phyloP scores from a whole-genome alignment of 2,113 vertebrate species.

The Pogona vitticeps region DNA sequence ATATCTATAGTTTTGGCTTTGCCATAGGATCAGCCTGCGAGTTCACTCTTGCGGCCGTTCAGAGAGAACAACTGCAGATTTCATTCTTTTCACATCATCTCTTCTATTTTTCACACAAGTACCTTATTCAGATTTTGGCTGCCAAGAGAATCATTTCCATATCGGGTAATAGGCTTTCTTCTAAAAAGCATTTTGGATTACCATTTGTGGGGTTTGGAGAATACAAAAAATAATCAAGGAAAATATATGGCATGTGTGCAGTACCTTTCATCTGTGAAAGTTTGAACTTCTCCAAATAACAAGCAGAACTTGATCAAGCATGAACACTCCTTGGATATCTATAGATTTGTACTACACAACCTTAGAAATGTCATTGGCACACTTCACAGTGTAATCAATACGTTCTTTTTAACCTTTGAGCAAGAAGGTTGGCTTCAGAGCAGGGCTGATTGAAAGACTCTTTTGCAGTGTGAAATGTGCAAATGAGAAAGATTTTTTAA shows the following conservation, averaged over 20 bases:
- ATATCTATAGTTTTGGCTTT: neutral
- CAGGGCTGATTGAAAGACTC: constrained; percentile 70
- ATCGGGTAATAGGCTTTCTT: constrained; percentile 39
- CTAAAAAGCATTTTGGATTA: neutral
- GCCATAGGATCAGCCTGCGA: neutral
- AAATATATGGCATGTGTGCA: constrained; percentile 65
- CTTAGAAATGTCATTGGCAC: constrained; percentile 75
- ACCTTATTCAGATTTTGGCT: constrained; percentile 48
- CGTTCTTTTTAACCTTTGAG: constrained; percentile 72
- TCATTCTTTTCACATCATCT: neutral
- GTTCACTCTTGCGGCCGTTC: neutral
- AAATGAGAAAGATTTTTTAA: constrained; percentile 32
- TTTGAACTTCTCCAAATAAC: constrained; percentile 67
- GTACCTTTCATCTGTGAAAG: constrained; percentile 61
- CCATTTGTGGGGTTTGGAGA: constrained; percentile 27
- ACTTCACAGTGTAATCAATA: constrained; percentile 72
- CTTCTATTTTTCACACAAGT: constrained; percentile 11
- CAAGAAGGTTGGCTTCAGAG: constrained; percentile 66
- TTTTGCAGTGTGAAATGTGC: constrained; percentile 47
- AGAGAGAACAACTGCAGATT: neutral
- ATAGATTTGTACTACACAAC: constrained; percentile 73
- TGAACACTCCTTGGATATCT: constrained; percentile 70
- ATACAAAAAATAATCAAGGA: constrained; percentile 58
- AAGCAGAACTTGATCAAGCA: constrained; percentile 73
- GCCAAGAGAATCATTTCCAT: constrained; percentile 24